Conservation (phyloP, 2,113 vertebrate genomes). For the Bos indicus region DNA sequence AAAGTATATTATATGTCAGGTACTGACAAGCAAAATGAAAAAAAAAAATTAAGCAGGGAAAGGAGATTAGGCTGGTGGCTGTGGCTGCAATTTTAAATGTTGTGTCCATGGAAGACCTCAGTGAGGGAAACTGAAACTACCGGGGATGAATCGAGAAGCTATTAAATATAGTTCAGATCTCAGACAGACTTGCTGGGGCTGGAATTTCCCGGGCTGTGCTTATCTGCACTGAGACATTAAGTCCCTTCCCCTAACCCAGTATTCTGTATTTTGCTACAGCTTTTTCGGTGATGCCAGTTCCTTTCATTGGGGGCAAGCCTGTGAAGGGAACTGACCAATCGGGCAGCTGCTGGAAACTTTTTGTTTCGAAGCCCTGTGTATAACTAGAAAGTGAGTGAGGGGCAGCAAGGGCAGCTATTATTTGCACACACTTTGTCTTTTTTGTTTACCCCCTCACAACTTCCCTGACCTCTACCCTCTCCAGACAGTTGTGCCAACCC, state of each 20-base stretch:
- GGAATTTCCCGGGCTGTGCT: conserved; percentile 12
- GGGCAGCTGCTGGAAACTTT: not conserved
- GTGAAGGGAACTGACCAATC: not conserved
- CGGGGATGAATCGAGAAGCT: not conserved
- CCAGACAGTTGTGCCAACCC: not conserved
- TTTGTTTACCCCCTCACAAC: not conserved
- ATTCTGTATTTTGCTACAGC: not conserved
- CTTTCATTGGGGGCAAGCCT: not conserved
- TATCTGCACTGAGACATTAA: not conserved
- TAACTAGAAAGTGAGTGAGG: conserved; percentile 24
- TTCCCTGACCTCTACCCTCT: not conserved
- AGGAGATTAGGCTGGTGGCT: not conserved
- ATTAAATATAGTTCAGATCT: not conserved
- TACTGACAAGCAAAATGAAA: not conserved
- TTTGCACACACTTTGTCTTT: not conserved
- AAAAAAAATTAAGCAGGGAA: not conserved
- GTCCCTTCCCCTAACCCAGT: not conserved
- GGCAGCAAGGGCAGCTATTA: not conserved
- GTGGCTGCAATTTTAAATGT: not conserved
- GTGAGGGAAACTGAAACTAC: conserved; percentile 33
- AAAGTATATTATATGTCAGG: not conserved
- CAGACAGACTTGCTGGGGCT: not conserved
- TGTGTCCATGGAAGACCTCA: not conserved
- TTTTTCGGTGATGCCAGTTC: not conserved
- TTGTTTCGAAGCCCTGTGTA: not conserved